Percentiles rank a stretch among this genome's conserved stretches.
These are phyloP conservation scores for Anguilla marmorata DNA, from an alignment of 2,797 vertebrate genomes.

Conservation along the genomic window DNA sequence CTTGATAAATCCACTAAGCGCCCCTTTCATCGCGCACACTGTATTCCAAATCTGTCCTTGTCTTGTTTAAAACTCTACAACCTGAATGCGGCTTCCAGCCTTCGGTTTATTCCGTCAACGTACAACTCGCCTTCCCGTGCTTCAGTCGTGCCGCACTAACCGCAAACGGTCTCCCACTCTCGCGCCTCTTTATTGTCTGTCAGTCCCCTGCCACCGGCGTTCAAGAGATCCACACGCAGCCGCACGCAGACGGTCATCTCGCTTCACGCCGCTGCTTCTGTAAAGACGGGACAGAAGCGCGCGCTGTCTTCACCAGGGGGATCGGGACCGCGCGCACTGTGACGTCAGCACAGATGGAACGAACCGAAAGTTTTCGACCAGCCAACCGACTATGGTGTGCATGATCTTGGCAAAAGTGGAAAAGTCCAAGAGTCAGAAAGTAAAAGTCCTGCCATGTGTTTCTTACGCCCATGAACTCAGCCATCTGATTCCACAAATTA, in stretches of 20 bases:
- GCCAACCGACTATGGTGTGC: not conserved
- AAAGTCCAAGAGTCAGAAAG: too few species aligned
- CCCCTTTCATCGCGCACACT: not conserved
- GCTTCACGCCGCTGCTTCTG: not conserved
- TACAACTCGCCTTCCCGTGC: not conserved
- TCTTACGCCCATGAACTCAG: too few species aligned
- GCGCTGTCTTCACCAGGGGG: not conserved
- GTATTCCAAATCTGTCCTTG: conserved; percentile 12
- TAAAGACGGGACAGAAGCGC: conserved; percentile 8
- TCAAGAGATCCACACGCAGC: not conserved
- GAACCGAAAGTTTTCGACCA: not conserved
- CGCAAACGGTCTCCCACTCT: not conserved
- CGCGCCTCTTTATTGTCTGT: not conserved
- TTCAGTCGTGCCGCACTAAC: not conserved
- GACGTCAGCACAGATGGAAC: not conserved
- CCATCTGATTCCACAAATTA: too few species aligned
- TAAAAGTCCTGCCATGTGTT: too few species aligned
- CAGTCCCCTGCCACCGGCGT: not conserved
- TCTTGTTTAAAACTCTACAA: not conserved
- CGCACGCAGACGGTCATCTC: conserved; percentile 10
- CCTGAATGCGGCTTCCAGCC: not conserved
- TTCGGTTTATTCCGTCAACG: conserved; percentile 6
- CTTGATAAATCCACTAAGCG: not conserved
- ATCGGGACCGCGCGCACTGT: conserved; percentile 1
- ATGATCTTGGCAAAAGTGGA: too few species aligned